Evolutionary conservation across 2,113 vertebrate species (phyloP).

Genomic region (Ctenomys sociabilis): DNA sequence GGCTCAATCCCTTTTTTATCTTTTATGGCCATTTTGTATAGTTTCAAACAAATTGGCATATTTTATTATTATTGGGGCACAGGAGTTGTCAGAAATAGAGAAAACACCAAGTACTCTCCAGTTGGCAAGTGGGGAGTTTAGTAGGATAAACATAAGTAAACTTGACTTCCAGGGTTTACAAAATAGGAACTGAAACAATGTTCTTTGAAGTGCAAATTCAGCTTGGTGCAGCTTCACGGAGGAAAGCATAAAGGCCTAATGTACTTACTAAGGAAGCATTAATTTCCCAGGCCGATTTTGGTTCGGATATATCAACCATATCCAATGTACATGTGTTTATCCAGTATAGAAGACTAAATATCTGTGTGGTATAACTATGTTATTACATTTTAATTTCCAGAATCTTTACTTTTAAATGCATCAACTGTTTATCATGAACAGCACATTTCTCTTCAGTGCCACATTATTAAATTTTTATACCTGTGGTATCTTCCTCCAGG

Average conservation of each 20-base stretch:
- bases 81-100: too few species aligned
- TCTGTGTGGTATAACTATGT: slow-evolving; percentile 59
- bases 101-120: too few species aligned
- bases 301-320: slow-evolving; percentile 77
- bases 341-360: slow-evolving; percentile 72
- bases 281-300: slow-evolving; percentile 67
- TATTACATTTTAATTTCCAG: slow-evolving; percentile 82
- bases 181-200: slow-evolving; percentile 54
- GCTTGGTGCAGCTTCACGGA: slow-evolving; percentile 72
- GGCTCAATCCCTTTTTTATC: too few species aligned
- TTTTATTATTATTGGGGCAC: too few species aligned
- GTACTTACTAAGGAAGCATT: slow-evolving; percentile 76
- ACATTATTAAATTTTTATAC: slow-evolving; percentile 67
- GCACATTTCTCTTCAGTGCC: slow-evolving; percentile 60
- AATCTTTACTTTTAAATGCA: slow-evolving; percentile 77
- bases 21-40: too few species aligned
- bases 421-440: slow-evolving; percentile 64
- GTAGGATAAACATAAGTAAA: not conserved
- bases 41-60: too few species aligned
- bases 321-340: slow-evolving; percentile 60
- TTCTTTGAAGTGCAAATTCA: slow-evolving; percentile 83
- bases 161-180: slow-evolving; percentile 59
- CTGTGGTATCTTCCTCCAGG: not conserved
- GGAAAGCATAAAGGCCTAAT: slow-evolving; percentile 77
- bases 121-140: too few species aligned